Conservation (phyloP, 2,888 invertebrate species). For the Schizaphis graminum region DNA sequence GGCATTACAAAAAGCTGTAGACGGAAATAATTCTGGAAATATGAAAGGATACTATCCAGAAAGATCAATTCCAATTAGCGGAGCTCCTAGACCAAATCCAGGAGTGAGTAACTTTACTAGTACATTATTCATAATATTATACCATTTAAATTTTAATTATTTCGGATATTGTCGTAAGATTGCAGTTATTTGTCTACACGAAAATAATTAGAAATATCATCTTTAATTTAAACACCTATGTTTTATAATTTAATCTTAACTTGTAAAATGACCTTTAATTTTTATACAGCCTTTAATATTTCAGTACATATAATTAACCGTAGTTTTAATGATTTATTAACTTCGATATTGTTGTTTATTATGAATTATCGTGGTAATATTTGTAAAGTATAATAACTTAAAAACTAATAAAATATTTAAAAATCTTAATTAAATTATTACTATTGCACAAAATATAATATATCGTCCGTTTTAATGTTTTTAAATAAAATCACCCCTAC, state of each 20-base stretch:
- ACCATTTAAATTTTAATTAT: background rate
- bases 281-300: background rate
- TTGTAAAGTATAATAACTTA: background rate
- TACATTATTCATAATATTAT: background rate
- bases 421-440: background rate
- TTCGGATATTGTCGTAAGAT: background rate
- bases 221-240: background rate
- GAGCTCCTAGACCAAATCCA: constrained; percentile 49
- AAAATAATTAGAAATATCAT: background rate
- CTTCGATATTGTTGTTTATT: background rate
- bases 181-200: background rate
- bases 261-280: background rate
- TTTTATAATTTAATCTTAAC: background rate
- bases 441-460: background rate
- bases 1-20: constrained; percentile 80
- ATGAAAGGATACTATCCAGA: constrained; percentile 67
- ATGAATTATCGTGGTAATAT: background rate
- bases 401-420: background rate
- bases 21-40: constrained; percentile 73
- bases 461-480: background rate
- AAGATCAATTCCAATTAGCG: constrained; percentile 45
- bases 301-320: background rate
- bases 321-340: background rate
- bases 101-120: constrained; percentile 42
- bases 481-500: background rate